Base-by-base conservation (phyloP, 2,888 invertebrate species). In the Hecatera dysodea region DNA sequence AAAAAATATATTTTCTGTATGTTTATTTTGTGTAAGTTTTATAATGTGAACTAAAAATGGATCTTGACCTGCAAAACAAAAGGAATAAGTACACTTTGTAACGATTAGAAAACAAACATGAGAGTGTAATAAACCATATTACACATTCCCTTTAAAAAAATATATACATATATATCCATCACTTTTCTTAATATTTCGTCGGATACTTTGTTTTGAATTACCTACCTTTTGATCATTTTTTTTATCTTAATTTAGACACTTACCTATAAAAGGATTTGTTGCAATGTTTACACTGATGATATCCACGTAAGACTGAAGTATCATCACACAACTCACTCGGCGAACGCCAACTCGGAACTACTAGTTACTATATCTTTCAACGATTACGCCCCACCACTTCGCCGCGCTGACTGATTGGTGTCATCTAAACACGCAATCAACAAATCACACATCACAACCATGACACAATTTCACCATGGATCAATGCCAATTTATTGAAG, bases 391-490 rank as follows among this genome's bases (percentile, higher is more conserved):
- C 87, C 87, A 85, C 89, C 85, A 86, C 87, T 89, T 88, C 86
- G 87, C 83, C 78, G 75, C 86, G 88, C 77, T 90, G 91, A 93
- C 82, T 91, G 93, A 93, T 78, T 83, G 80, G 79, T 92, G 92
- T 90, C 93, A 92, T 87, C 83, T 75, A 90, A 91, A 87, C 85
- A 89, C 83, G 89, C 88, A 86, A 88, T 88, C 88, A 81, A 86
- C 84, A 84, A 73, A 89, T 89, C 73, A 86, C 85, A 91, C 82
- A 89, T 89, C 74, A 86, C 85, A 91, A 83, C 94, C 94, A 83
- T 94, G 94, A 93, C 94, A 93, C 88, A 89, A 83, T 88, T 94
- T 75, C 72, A 81, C 83, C 75, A 79, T 92, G 92, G 91, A 90
- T 80, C 80, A 55, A 73, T 68, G 93, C 93, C 93, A 94, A 91